Conservation (phyloP, 2,113 vertebrate genomes). For the Antennarius striatus region DNA sequence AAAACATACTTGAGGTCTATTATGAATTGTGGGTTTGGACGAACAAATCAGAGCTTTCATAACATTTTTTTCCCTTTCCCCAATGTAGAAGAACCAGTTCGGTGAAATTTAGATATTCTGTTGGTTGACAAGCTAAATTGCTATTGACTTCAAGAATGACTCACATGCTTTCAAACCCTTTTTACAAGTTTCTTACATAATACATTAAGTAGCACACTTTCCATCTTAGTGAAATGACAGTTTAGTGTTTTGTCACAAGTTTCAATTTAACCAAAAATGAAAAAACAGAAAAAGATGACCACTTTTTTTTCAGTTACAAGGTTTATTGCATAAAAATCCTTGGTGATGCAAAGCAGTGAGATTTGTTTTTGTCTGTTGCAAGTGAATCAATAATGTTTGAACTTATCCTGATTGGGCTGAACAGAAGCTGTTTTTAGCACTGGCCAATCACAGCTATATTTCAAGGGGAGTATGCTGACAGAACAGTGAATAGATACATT, state of each 20-base stretch:
- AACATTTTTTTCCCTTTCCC: slow-evolving; percentile 20
- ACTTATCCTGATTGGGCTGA: no score
- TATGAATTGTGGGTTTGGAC: slow-evolving; percentile 40
- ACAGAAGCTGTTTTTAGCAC: no score
- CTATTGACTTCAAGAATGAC: slow-evolving; percentile 13
- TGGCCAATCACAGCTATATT: no score
- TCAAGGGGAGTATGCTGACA: no score
- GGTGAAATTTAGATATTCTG: slow-evolving; percentile 1
- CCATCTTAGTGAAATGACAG: neutral
- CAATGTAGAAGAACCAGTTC: slow-evolving; percentile 5
- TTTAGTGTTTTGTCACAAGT: slow-evolving; percentile 1
- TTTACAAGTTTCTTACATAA: neutral
- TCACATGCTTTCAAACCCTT: neutral
- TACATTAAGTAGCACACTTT: neutral
- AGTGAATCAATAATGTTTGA: no score
- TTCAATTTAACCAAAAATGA: slow-evolving; percentile 7
- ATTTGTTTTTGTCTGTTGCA: neutral
- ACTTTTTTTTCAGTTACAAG: neutral
- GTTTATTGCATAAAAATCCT: neutral
- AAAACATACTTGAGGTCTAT: slow-evolving; percentile 45
- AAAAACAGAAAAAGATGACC: slow-evolving; percentile 4
- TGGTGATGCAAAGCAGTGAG: slow-evolving; percentile 1
- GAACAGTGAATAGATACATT: no score
- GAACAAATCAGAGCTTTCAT: slow-evolving; percentile 42
- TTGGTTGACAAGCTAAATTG: slow-evolving; percentile 5